A percentile compares a stretch with the other conserved stretches of the same genome.
Evolutionary conservation across 2,113 vertebrate species (phyloP).

Genomic region (Sturnus vulgaris): DNA sequence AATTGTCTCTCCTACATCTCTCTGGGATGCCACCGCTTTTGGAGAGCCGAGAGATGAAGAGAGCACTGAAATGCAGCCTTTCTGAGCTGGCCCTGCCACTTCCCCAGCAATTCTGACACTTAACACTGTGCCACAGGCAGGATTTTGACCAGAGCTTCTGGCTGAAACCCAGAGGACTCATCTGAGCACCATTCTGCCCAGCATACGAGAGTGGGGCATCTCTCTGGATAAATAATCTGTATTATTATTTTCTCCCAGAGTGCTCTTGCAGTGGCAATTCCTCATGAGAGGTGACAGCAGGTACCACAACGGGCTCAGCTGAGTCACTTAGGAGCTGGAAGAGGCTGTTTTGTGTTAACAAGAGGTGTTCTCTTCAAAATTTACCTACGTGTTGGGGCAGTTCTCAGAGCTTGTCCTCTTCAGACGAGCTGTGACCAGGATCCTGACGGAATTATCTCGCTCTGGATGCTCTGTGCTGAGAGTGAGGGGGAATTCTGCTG

Average conservation of each 20-base stretch:
- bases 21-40: background rate
- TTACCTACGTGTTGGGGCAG: background rate
- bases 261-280: background rate
- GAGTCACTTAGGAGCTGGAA: background rate
- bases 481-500: background rate
- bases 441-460: background rate
- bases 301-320: background rate
- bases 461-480: accelerated
- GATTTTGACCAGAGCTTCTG: background rate
- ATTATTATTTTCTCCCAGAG: background rate
- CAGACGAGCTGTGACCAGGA: background rate
- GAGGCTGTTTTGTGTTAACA: background rate
- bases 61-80: background rate
- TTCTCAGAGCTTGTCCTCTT: background rate
- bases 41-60: background rate
- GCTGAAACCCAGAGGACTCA: background rate
- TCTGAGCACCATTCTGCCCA: background rate
- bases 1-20: background rate
- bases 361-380: background rate
- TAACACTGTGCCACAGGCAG: background rate
- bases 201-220: no score
- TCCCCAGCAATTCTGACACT: background rate
- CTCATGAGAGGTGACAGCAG: background rate
- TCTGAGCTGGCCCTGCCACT: background rate
- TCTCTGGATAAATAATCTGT: background rate